Conservation (phyloP, 2,797 vertebrate genomes). For the Pseudomugil tenellus region DNA sequence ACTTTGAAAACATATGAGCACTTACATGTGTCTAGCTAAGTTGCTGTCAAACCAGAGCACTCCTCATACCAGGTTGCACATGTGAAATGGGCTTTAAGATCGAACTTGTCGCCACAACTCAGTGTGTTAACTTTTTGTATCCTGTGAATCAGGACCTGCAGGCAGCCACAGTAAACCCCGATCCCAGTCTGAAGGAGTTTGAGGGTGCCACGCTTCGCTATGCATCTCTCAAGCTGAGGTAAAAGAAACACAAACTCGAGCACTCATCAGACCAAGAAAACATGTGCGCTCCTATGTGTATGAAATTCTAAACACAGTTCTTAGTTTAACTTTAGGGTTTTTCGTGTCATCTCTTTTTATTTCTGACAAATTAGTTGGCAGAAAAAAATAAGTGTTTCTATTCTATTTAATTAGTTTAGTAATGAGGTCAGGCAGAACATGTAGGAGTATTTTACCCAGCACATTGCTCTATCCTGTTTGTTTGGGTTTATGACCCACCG, state of each 20-base stretch:
- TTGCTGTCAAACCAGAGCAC: neutral
- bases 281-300: no score
- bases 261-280: neutral
- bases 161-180: conserved; percentile 94
- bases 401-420: conserved; percentile 40
- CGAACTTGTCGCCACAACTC: conserved; percentile 11
- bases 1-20: neutral
- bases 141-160: conserved; percentile 89
- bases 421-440: conserved; percentile 44
- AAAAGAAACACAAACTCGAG: conserved; percentile 34
- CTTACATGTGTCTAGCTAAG: neutral
- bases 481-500: neutral
- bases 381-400: conserved; percentile 35
- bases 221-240: conserved; percentile 96
- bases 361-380: neutral
- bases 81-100: conserved; percentile 47
- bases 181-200: conserved; percentile 98
- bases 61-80: conserved; percentile 21
- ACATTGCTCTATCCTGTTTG: neutral
- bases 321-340: neutral
- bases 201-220: conserved; percentile 97
- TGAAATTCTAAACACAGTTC: no score
- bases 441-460: neutral
- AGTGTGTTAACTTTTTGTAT: conserved; percentile 12
- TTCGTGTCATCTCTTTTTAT: neutral